Conservation (phyloP, 92 coral and sea anemone genomes). For the Muricea muricata region DNA sequence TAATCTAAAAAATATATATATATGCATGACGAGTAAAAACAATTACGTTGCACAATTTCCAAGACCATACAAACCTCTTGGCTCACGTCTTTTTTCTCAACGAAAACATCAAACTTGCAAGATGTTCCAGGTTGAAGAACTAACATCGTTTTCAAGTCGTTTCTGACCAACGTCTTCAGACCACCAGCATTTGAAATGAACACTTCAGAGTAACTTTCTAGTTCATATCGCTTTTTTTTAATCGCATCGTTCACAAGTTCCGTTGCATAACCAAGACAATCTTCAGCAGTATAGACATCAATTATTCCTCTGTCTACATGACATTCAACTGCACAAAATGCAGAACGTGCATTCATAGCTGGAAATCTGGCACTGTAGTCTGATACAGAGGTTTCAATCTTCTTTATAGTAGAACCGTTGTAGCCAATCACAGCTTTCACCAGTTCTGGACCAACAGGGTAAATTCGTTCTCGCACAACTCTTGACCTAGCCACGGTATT, state of each 20-base stretch:
- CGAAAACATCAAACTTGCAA: constrained; percentile 34
- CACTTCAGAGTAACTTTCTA: constrained; percentile 8
- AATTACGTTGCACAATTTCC: too few species aligned
- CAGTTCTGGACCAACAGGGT: constrained; percentile 20
- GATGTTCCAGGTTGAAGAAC: constrained; percentile 22
- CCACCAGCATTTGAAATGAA: constrained; percentile 23
- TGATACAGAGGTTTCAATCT: constrained; percentile 22
- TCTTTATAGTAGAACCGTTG: constrained; percentile 13
- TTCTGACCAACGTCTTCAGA: constrained; percentile 20
- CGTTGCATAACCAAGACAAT: neutral
- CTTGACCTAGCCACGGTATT: neutral
- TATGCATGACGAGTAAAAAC: neutral
- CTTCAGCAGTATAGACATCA: constrained; percentile 8
- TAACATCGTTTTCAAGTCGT: constrained; percentile 10
- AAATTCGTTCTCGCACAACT: neutral
- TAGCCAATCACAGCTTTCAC: constrained; percentile 29
- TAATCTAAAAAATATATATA: too few species aligned
- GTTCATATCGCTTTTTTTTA: neutral
- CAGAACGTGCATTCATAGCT: neutral
- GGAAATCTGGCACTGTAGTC: neutral
- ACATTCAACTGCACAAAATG: constrained; percentile 23
- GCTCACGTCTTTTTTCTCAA: constrained; percentile 3
- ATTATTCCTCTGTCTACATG: constrained; percentile 20
- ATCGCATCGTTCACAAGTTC: neutral
- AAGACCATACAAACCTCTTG: neutral